phyloP scores from a whole-genome alignment of 2,113 vertebrate genomes.

The Connochaetes taurinus region DNA sequence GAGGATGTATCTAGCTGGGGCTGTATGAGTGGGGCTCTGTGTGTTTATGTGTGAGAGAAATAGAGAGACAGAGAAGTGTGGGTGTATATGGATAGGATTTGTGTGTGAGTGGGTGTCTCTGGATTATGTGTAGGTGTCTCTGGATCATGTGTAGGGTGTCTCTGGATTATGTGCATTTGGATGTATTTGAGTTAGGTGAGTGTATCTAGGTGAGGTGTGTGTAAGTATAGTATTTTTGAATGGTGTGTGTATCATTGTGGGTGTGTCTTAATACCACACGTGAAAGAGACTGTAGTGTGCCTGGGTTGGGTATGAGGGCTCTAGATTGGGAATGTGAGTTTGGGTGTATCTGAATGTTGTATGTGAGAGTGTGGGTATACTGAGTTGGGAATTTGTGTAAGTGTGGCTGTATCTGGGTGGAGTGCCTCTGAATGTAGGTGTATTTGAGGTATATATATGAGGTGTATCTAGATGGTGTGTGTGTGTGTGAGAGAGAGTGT shows the following conservation, averaged over 20 bases:
- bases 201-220: background rate
- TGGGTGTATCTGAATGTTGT: background rate
- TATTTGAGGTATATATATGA: conserved; percentile 23
- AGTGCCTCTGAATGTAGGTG: background rate
- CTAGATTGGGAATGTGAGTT: background rate
- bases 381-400: background rate
- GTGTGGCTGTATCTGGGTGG: conserved; percentile 1
- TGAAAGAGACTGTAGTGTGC: background rate
- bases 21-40: background rate
- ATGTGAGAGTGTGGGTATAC: background rate
- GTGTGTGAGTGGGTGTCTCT: conserved; percentile 10
- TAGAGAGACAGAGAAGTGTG: background rate
- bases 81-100: background rate
- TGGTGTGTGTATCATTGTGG: background rate
- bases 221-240: conserved; percentile 19
- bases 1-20: background rate
- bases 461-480: conserved; percentile 2
- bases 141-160: background rate
- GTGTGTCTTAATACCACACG: background rate
- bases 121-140: background rate
- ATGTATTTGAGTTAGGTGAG: conserved; percentile 1
- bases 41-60: background rate
- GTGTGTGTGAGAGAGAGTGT: conserved; percentile 13
- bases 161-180: conserved; percentile 7
- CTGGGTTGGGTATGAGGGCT: background rate